phyloP scores from a whole-genome alignment of 2,888 invertebrate species.

The Cephus spinipes region DNA sequence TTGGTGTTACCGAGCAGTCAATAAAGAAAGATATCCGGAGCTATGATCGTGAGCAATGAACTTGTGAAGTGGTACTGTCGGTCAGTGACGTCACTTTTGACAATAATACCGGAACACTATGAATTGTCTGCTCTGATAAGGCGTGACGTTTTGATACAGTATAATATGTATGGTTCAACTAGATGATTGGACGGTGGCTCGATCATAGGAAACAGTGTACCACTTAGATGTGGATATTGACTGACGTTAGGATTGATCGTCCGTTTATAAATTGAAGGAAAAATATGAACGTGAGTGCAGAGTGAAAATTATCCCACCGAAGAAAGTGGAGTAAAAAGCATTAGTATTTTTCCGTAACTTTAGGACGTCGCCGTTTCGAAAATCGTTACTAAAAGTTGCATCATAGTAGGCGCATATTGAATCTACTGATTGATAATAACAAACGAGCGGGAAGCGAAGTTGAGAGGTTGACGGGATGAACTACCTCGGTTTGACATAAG shows the following conservation, averaged over 20 bases:
- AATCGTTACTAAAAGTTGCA: background rate
- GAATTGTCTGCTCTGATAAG: background rate
- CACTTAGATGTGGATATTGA: background rate
- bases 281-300: too few species aligned
- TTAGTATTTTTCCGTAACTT: background rate
- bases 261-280: too few species aligned
- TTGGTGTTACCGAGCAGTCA: background rate
- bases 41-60: background rate
- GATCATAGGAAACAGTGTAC: background rate
- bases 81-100: background rate
- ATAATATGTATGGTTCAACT: background rate
- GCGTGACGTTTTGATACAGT: background rate
- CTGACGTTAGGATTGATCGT: too few species aligned
- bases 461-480: background rate
- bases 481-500: background rate
- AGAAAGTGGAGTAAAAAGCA: background rate
- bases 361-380: background rate
- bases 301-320: too few species aligned
- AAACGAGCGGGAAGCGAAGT: background rate
- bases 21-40: background rate
- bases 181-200: background rate
- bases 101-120: background rate
- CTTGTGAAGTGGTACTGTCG: background rate
- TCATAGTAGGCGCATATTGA: background rate
- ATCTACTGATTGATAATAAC: background rate